phyloP scores from a whole-genome alignment of 1,140 invertebrate genomes.

The Drosophila santomea region DNA sequence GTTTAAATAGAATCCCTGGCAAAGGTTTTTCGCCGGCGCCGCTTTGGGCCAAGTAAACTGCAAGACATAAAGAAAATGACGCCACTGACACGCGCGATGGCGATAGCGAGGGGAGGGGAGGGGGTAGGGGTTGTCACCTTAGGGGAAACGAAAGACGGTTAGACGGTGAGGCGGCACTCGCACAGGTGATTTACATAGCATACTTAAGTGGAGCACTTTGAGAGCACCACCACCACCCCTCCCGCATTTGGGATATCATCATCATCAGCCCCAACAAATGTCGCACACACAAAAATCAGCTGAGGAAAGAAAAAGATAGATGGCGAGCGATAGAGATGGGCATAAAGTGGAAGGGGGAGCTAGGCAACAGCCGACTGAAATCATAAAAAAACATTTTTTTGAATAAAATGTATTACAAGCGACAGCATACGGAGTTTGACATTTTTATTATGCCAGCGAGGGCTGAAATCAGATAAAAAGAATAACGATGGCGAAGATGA shows the following conservation, averaged over 20 bases:
- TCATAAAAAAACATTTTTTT: conserved; percentile 69
- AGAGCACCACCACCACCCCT: conserved; percentile 34
- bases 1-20: conserved; percentile 75
- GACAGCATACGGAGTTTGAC: conserved; percentile 79
- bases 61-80: conserved; percentile 78
- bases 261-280: conserved; percentile 71
- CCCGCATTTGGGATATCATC: conserved; percentile 50
- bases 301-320: conserved; percentile 45
- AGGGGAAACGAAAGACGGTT: neutral
- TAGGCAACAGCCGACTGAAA: conserved; percentile 22
- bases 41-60: conserved; percentile 62
- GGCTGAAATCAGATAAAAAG: conserved; percentile 37
- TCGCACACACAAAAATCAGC: conserved; percentile 34
- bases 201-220: conserved; percentile 83
- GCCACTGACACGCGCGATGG: conserved; percentile 51
- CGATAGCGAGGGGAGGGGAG: too few species aligned
- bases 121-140: neutral
- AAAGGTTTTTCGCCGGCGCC: conserved; percentile 32
- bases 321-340: conserved; percentile 1
- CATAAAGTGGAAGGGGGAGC: conserved; percentile 2
- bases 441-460: conserved; percentile 74
- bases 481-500: conserved; percentile 1
- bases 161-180: conserved; percentile 23
- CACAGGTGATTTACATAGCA: conserved; percentile 82
- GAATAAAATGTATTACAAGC: conserved; percentile 82